Conservation (phyloP, 2,113 vertebrate species). For the Oryctolagus cuniculus region DNA sequence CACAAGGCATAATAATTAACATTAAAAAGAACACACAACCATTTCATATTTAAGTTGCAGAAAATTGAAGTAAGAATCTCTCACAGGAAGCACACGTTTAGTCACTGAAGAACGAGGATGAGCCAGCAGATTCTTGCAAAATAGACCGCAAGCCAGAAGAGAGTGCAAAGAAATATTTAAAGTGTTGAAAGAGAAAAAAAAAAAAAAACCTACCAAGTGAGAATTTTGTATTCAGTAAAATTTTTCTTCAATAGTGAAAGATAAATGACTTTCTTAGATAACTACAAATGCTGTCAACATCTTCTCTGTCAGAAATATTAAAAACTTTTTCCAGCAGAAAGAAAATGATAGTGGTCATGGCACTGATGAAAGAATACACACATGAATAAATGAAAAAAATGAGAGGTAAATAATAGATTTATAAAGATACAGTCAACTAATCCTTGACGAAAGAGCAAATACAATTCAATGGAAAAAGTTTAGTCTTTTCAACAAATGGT, state of each 20-base stretch:
- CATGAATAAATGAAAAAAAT: not conserved
- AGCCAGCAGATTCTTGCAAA: not conserved
- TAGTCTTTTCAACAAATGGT: no score
- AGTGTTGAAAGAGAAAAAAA: not conserved
- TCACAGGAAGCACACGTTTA: not conserved
- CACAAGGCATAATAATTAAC: not conserved
- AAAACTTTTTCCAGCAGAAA: not conserved
- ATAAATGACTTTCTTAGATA: not conserved
- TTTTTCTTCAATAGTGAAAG: not conserved
- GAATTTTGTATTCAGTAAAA: slow-evolving; percentile 28
- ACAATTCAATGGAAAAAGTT: no score
- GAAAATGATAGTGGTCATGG: not conserved
- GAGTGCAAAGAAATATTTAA: not conserved
- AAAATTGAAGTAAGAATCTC: not conserved
- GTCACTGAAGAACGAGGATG: not conserved
- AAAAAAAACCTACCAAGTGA: not conserved
- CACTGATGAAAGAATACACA: not conserved
- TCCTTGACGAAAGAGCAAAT: no score
- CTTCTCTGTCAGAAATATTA: not conserved
- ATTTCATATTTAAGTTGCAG: not conserved
- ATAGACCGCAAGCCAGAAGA: not conserved
- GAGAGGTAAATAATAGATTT: no score
- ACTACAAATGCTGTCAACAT: not conserved
- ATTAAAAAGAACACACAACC: not conserved
- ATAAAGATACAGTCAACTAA: no score